These are phyloP conservation scores for Pocillopora meandrina DNA, from an alignment of 92 coral and sea anemone genomes.

Conservation along the genomic window DNA sequence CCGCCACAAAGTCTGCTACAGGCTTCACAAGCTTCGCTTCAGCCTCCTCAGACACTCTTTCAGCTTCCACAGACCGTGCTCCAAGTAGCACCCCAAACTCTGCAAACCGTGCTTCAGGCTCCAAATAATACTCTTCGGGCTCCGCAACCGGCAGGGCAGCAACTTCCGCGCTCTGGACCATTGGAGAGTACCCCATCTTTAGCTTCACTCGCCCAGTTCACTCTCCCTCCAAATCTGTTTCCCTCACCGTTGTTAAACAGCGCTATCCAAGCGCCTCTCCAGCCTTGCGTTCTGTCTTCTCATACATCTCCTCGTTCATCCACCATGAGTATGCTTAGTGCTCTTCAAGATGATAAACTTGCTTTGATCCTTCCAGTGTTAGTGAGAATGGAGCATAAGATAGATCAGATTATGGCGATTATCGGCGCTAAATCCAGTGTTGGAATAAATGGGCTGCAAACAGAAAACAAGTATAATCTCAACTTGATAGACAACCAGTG, in stretches of 20 bases:
- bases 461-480: constrained; percentile 10
- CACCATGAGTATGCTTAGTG: constrained; percentile 27
- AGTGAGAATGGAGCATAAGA: constrained; percentile 30
- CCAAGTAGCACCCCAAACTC: neutral
- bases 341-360: constrained; percentile 31
- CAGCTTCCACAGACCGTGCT: neutral
- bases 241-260: constrained; percentile 20
- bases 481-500: constrained; percentile 6
- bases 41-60: neutral
- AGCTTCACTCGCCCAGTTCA: constrained; percentile 22
- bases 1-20: neutral
- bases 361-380: constrained; percentile 26
- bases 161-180: constrained; percentile 1
- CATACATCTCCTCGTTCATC: neutral
- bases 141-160: neutral
- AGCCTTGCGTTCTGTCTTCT: neutral
- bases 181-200: constrained; percentile 13
- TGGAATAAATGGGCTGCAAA: neutral
- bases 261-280: constrained; percentile 17
- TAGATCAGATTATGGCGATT: constrained; percentile 29
- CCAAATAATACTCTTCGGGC: neutral
- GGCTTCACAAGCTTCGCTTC: neutral
- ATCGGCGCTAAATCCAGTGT: constrained; percentile 4
- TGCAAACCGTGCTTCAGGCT: neutral
- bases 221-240: constrained; percentile 9